Evolutionary conservation across 2,113 vertebrate genomes (phyloP).

Genomic region (Myrmecobius fasciatus): DNA sequence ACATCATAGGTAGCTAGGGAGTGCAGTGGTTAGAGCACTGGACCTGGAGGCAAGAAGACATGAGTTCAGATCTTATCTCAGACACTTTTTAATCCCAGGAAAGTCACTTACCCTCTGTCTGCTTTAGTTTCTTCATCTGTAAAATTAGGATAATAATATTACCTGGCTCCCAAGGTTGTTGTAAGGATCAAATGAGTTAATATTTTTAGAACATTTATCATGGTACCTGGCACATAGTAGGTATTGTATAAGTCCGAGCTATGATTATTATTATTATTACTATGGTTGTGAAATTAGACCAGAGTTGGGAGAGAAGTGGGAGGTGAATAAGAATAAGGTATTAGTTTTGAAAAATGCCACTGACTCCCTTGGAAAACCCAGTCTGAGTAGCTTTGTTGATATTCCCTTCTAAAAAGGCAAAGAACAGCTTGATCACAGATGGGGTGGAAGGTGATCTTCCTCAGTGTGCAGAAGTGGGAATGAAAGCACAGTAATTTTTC

Average conservation of each 20-base stretch:
- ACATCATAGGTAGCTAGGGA: not conserved
- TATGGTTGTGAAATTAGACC: not conserved
- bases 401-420: not conserved
- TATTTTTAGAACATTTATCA: not conserved
- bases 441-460: not conserved
- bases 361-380: not conserved
- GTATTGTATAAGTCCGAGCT: not conserved
- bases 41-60: not conserved
- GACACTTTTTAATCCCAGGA: not conserved
- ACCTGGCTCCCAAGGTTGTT: not conserved
- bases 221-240: not conserved
- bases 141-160: not conserved
- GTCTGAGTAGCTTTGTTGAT: not conserved
- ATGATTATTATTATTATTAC: not conserved
- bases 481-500: not conserved
- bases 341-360: constrained; percentile 16
- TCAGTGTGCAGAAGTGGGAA: not conserved
- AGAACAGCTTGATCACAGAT: not conserved
- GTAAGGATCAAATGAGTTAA: not conserved
- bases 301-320: not conserved
- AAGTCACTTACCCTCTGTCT: not conserved
- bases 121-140: not conserved
- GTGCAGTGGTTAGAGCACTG: not conserved
- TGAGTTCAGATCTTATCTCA: not conserved
- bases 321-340: not conserved